Base-by-base conservation (phyloP, 2,797 vertebrate species). In the Rhabdophis nuchalis region DNA sequence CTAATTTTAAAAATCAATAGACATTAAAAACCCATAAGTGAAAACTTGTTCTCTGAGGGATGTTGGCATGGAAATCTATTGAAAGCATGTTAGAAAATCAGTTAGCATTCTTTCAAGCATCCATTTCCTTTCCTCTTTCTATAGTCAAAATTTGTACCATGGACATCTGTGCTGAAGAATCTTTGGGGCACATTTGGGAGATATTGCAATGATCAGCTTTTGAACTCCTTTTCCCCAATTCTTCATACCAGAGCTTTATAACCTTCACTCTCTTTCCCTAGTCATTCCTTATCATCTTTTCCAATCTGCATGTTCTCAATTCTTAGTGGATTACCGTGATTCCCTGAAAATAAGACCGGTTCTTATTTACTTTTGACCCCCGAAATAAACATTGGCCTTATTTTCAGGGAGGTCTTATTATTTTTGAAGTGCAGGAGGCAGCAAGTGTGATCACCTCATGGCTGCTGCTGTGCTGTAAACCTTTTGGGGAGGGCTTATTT, bases 231-330 rank as follows among this genome's bases (percentile, higher is more conserved):
- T 95, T n/a, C 94, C 92, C 93, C 18, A 25, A 2, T 88, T 60
- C 89, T 89, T 89, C 85, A 95, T 96, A 92, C 93, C 72, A 50
- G 52, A 92, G 64, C 86, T 92, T 68, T 89, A 92, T 93, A 92
- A 57, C 82, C 68, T 93, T 90, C 1, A 32, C 93, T 93, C 89
- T 27, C 7, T 92, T 95, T 93, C 90, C 92, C 94, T 93, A 20
- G 90, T 64, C 32, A 87, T 20, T 57, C n/a, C 4, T 87, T 56
- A 20, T 0, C 0, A 56, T 53, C 10, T 93, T 92, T 72, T 89
- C 64, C 36, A 18, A 52, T 94, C 94, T 77, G 93, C 1, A 58
- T 87, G 41, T 46, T 50, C 72, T 85, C 90, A 89, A 13, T 90
- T 88, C 32, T 85, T 90, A 87, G 16, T 87, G 68, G 29, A 25